Evolutionary conservation across 2,888 invertebrate genomes (phyloP), one percentile per base, ranked within the genome.

Genomic region (Himalopsyche kuldschensis): DNA sequence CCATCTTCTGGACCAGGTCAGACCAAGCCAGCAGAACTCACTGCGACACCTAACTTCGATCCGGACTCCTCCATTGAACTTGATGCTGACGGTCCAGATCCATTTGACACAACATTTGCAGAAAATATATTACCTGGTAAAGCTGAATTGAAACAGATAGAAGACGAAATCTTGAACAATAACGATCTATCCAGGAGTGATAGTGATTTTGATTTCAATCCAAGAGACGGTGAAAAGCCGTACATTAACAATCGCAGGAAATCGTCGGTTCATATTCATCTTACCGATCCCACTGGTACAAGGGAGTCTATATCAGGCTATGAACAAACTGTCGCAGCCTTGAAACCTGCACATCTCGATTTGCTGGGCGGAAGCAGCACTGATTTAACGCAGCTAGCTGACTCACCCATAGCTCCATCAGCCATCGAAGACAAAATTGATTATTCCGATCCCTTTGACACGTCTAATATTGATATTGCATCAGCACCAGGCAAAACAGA

Each of bases 51-150:
- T 8, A 31, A 47, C 55, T 41, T 48, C 15, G 88, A 88, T 83
- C 86, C 89, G 0, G 89, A 89, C 81, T 89, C 89, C 27, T 81
- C 86, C 11, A 84, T 81, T 79, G 93, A 93, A 88, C 88, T 91
- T 86, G 93, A 92, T 86, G 41, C 15, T 41, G 93, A 93, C 87
- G 94, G 93, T 87, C 91, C 90, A 79, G 97, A 97, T 92, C 97
- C 97, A 0, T 97, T 97, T 88, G 97, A 97, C 88, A 97, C 97
- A 30, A 94, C 95, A 79, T 96, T 96, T 89, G 96, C 95, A 0
- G 95, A 95, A 82, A 94, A 95, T 87, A 93, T 96, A 77, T 90
- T 96, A 80, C 96, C 94, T 55, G 93, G 93, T 30, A 92, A 88
- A 86, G 88, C 88, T 82, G 94, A 94, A 88, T 87, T 93, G 11